phyloP scores from a whole-genome alignment of 2,113 vertebrate species.

The Platysternon megacephalum region DNA sequence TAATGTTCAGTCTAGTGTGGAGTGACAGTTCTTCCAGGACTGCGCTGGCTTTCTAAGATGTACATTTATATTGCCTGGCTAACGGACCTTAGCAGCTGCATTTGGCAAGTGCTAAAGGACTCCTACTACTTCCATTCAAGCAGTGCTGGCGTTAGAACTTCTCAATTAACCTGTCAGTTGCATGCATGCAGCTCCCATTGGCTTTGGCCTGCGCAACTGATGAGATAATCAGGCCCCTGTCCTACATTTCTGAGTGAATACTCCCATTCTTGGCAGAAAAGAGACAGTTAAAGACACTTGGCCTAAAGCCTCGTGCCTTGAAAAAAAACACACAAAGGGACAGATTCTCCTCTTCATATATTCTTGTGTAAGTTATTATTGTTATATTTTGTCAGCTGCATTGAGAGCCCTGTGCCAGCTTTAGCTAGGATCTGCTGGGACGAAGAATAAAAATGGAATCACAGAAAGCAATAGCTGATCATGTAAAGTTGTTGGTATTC shows the following conservation, averaged over 20 bases:
- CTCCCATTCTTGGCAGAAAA: neutral
- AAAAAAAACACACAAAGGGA: neutral
- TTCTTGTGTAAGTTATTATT: fast-evolving
- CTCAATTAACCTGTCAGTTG: fast-evolving
- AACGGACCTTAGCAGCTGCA: neutral
- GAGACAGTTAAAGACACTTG: neutral
- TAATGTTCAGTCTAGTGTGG: conserved; percentile 27
- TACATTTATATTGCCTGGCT: neutral
- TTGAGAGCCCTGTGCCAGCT: neutral
- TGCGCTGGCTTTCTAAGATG: conserved; percentile 11
- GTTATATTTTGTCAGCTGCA: neutral
- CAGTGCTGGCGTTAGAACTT: neutral
- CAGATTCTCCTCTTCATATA: fast-evolving
- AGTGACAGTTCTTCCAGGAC: conserved; percentile 26
- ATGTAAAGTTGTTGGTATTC: neutral
- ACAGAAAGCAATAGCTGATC: fast-evolving
- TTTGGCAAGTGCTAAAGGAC: neutral
- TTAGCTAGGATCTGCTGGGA: fast-evolving
- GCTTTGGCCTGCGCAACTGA: neutral
- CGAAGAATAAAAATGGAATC: neutral
- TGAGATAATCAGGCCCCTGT: fast-evolving
- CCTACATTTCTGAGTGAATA: neutral
- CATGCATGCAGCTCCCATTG: neutral
- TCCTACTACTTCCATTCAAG: fast-evolving
- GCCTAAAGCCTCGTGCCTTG: neutral